Evolutionary conservation across 2,113 vertebrate species (phyloP).

Genomic region (Origma solitaria): DNA sequence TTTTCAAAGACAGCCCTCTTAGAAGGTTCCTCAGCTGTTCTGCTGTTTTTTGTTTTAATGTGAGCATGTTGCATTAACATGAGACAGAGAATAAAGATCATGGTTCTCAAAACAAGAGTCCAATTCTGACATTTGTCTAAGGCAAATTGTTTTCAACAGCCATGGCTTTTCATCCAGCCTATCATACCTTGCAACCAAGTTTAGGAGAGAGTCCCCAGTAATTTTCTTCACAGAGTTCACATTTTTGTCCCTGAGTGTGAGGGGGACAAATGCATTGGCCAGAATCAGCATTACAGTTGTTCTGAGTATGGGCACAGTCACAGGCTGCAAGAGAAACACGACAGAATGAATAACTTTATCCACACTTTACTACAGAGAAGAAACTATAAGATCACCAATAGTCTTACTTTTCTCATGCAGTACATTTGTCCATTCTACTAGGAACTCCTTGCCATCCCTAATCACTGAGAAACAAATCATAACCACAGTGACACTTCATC

Average conservation of each 20-base stretch:
- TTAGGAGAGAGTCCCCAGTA: constrained; percentile 80
- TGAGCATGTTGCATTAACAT: neutral
- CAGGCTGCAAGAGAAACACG: constrained; percentile 76
- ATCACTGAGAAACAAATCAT: neutral
- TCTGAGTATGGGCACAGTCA: constrained; percentile 83
- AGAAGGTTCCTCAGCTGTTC: neutral
- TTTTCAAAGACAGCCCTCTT: neutral
- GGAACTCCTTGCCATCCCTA: neutral
- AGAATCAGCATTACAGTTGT: constrained; percentile 79
- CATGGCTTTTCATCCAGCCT: neutral
- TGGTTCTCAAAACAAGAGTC: neutral
- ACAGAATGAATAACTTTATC: neutral
- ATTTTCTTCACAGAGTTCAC: constrained; percentile 78
- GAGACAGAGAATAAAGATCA: neutral
- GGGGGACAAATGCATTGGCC: constrained; percentile 88
- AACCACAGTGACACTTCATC: neutral
- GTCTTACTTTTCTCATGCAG: neutral
- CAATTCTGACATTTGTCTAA: neutral
- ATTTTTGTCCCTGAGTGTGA: constrained; percentile 79
- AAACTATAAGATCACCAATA: neutral
- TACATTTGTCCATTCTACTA: neutral
- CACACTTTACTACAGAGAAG: neutral
- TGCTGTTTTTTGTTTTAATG: neutral
- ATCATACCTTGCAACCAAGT: constrained; percentile 84
- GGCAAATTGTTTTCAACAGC: neutral